Percentiles rank a stretch among this genome's conserved stretches.
phyloP scores from a whole-genome alignment of 2,113 vertebrate species.

The Excalfactoria chinensis region DNA sequence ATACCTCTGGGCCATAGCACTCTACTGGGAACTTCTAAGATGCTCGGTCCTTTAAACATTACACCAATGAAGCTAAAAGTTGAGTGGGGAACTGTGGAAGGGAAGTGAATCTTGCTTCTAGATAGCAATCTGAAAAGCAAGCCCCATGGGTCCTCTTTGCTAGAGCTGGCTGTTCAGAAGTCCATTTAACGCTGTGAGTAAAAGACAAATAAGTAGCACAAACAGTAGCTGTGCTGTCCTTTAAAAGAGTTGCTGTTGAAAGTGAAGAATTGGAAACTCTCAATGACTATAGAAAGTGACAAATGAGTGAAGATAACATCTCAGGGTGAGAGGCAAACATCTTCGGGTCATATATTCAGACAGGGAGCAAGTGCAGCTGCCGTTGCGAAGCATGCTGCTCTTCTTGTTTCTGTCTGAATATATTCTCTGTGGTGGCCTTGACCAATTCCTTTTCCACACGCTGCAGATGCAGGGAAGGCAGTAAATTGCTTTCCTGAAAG shows the following conservation, averaged over 20 bases:
- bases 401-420: not conserved
- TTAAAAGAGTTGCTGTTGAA: not conserved
- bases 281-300: not conserved
- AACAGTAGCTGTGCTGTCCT: not conserved
- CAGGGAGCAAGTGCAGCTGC: not conserved
- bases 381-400: not conserved
- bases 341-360: not conserved
- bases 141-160: not conserved
- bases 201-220: not conserved
- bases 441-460: not conserved
- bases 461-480: not conserved
- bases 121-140: not conserved
- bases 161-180: not conserved
- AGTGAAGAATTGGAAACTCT: not conserved
- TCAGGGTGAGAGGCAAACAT: not conserved
- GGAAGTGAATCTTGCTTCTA: not conserved
- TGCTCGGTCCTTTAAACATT: not conserved
- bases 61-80: not conserved
- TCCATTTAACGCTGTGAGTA: not conserved
- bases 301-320: not conserved
- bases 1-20: not conserved
- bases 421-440: conserved; percentile 21
- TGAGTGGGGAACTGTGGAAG: not conserved
- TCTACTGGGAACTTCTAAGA: not conserved
- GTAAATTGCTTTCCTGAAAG: not conserved